These are phyloP conservation scores for Drosophila aldrichi DNA, from an alignment of 2,888 invertebrate genomes.

Conservation along the genomic window DNA sequence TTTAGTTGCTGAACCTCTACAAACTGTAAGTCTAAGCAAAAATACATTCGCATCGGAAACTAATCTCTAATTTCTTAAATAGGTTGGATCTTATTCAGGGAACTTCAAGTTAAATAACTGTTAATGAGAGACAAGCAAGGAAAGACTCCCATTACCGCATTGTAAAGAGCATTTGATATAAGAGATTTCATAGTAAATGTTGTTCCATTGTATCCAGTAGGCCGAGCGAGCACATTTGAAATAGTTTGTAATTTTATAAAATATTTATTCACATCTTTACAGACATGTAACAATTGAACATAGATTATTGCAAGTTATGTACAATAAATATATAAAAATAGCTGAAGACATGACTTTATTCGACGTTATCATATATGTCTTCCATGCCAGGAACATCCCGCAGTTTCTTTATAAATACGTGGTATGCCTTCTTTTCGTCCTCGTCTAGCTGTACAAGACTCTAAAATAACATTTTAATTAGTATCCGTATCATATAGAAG, in stretches of 20 bases:
- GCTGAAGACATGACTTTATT: conserved; percentile 32
- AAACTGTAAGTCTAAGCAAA: conserved; percentile 20
- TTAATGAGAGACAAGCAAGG: conserved; percentile 8
- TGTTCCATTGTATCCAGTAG: conserved; percentile 54
- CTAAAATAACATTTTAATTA: conserved; percentile 76
- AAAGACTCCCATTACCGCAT: conserved; percentile 20
- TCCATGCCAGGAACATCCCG: conserved; percentile 87
- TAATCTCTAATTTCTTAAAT: conserved; percentile 12
- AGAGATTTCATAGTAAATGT: conserved; percentile 39
- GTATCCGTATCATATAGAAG: background rate
- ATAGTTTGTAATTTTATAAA: conserved; percentile 38
- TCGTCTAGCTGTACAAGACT: conserved; percentile 85
- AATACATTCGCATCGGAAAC: background rate
- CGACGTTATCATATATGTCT: conserved; percentile 87
- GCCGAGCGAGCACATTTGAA: conserved; percentile 30
- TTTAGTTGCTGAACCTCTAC: conserved; percentile 2
- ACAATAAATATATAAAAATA: conserved; percentile 16
- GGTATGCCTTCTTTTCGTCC: conserved; percentile 85
- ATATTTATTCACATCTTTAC: conserved; percentile 28
- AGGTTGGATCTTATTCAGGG: conserved; percentile 15
- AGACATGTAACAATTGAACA: conserved; percentile 37
- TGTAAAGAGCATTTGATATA: conserved; percentile 56
- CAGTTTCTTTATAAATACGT: conserved; percentile 86
- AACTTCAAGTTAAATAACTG: conserved; percentile 5
- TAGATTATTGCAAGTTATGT: conserved; percentile 46